These are phyloP conservation scores for Pluvialis apricaria DNA, from an alignment of 2,113 vertebrate genomes.

Conservation along the genomic window DNA sequence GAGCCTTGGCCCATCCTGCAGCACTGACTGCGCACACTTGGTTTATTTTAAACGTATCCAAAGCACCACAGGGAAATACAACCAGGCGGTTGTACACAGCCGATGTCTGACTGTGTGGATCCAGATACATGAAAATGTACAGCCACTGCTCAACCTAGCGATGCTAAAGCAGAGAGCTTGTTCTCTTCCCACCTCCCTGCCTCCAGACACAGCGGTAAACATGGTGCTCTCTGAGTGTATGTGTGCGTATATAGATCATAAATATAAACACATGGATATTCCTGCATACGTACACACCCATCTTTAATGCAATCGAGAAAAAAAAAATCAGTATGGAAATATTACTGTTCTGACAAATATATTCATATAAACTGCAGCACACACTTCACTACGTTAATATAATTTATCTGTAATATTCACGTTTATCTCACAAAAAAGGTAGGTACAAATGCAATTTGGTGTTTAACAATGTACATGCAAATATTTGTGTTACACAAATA, in stretches of 20 bases:
- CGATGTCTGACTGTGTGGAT: accelerated
- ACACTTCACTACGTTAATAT: accelerated
- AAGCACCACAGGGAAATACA: not conserved
- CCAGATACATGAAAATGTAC: accelerated
- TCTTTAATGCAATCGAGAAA: accelerated
- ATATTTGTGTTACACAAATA: not conserved
- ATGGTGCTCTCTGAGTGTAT: accelerated
- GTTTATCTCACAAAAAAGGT: accelerated
- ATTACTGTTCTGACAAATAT: accelerated
- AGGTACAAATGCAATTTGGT: accelerated
- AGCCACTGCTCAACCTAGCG: accelerated
- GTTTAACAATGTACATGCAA: accelerated
- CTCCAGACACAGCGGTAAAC: not conserved
- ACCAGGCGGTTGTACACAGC: accelerated
- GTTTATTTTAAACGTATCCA: not conserved
- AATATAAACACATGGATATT: accelerated
- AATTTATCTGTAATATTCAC: accelerated
- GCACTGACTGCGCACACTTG: not conserved
- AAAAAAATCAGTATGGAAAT: accelerated
- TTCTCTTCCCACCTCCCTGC: not conserved
- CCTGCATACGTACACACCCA: accelerated
- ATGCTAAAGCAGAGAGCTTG: accelerated
- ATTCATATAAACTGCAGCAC: accelerated
- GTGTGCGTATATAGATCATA: accelerated
- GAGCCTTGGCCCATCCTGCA: not conserved